phyloP scores from a whole-genome alignment of 2,113 vertebrate species.

The Gnathonemus longibarbis region DNA sequence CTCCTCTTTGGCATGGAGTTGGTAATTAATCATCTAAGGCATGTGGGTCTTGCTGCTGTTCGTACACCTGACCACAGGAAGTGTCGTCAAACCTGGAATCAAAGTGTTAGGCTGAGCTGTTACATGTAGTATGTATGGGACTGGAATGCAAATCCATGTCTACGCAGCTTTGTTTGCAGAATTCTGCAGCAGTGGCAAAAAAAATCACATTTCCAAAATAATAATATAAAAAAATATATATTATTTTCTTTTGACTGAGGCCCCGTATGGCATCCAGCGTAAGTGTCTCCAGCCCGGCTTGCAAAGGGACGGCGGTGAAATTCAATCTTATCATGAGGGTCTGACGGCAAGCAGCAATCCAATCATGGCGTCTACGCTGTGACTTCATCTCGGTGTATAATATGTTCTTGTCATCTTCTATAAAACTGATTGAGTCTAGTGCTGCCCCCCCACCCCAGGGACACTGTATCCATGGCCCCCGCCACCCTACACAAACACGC shows the following conservation, averaged over 20 bases:
- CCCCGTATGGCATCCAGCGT: not conserved
- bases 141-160: not conserved
- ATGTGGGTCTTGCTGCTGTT: not conserved
- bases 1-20: not conserved
- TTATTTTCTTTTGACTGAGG: conserved; percentile 3
- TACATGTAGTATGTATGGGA: not conserved
- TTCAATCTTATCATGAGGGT: conserved; percentile 7
- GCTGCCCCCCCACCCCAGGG: not conserved
- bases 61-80: not conserved
- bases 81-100: not conserved
- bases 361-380: conserved; percentile 17
- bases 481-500: not conserved
- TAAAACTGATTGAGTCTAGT: conserved; percentile 22
- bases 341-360: conserved; percentile 12
- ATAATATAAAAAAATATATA: not conserved
- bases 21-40: not conserved
- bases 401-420: conserved; percentile 31
- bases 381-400: conserved; percentile 29
- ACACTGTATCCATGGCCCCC: not conserved
- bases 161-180: not conserved
- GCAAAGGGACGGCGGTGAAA: not conserved
- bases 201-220: not conserved
- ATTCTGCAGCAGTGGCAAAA: not conserved
- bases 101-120: not conserved
- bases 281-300: not conserved